A percentile compares a stretch with the other conserved stretches of the same genome.
Evolutionary conservation across 2,888 invertebrate species (phyloP).

Genomic region (Athalia circularis): DNA sequence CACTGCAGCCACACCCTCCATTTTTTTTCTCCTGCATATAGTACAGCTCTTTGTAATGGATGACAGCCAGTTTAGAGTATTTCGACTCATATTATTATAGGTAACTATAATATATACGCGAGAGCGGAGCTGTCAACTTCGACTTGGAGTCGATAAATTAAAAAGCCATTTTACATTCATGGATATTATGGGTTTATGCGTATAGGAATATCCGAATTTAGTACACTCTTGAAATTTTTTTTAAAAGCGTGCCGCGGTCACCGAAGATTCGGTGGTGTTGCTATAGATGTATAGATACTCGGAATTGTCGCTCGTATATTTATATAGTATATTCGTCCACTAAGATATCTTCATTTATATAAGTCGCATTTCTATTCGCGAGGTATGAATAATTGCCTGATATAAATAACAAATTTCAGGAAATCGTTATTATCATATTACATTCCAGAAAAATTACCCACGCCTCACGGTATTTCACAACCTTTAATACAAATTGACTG

Average conservation of each 20-base stretch:
- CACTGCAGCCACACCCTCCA: conserved; percentile 33
- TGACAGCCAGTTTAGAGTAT: conserved; percentile 15
- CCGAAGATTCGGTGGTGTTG: not conserved
- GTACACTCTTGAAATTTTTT: conserved; percentile 25
- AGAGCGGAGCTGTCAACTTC: conserved; percentile 13
- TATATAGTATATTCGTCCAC: not conserved
- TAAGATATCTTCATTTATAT: conserved; percentile 11
- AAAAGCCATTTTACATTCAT: conserved; percentile 35
- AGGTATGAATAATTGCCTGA: too few species aligned
- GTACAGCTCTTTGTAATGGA: conserved; percentile 39
- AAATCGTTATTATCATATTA: too few species aligned
- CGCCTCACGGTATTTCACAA: too few species aligned
- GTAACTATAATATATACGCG: not conserved
- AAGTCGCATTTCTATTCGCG: too few species aligned
- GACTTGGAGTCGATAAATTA: conserved; percentile 39
- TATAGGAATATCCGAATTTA: conserved; percentile 22
- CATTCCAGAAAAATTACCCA: too few species aligned
- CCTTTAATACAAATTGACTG: too few species aligned
- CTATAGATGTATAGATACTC: not conserved
- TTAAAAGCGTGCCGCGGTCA: conserved; percentile 26
- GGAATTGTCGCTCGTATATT: not conserved
- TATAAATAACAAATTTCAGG: too few species aligned
- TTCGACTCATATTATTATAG: conserved; percentile 28
- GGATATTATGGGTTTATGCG: not conserved
- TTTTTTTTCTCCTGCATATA: not conserved